Evolutionary conservation across 2,113 vertebrate genomes (phyloP).

Genomic region (Scomber colias): DNA sequence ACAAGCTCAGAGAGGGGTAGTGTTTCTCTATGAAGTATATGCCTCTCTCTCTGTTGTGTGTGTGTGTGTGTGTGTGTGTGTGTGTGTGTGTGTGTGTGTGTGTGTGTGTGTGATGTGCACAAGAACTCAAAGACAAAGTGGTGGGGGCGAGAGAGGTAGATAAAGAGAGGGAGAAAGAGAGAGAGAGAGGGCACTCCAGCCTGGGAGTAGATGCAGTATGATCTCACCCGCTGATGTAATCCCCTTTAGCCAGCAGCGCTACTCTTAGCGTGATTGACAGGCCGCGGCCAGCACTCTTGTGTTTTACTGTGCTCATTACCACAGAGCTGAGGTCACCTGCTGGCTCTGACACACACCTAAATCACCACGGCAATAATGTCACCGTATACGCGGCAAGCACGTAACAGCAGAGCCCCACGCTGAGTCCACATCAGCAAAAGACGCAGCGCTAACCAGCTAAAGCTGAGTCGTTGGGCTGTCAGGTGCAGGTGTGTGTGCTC

Average conservation of each 20-base stretch:
- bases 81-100: conserved; percentile 45
- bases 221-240: conserved; percentile 85
- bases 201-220: conserved; percentile 80
- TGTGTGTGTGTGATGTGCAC: conserved; percentile 49
- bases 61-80: conserved; percentile 43
- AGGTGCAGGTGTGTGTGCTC: conserved; percentile 5
- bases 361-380: conserved; percentile 75
- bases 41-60: conserved; percentile 30
- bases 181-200: conserved; percentile 65
- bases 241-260: conserved; percentile 79
- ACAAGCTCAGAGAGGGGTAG: conserved; percentile 41
- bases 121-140: conserved; percentile 64
- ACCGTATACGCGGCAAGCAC: conserved; percentile 24
- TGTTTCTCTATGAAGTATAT: conserved; percentile 58
- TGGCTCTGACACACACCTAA: conserved; percentile 77
- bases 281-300: conserved; percentile 71
- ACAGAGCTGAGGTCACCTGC: conserved; percentile 81
- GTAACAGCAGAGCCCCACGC: conserved; percentile 43
- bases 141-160: conserved; percentile 33
- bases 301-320: conserved; percentile 82
- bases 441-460: conserved; percentile 21
- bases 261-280: conserved; percentile 83
- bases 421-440: conserved; percentile 49
- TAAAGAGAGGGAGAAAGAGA: not conserved
- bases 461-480: conserved; percentile 12